Evolutionary conservation across 2,113 vertebrate species (phyloP), one percentile per base, ranked within the genome.

Genomic region (Athene noctua): DNA sequence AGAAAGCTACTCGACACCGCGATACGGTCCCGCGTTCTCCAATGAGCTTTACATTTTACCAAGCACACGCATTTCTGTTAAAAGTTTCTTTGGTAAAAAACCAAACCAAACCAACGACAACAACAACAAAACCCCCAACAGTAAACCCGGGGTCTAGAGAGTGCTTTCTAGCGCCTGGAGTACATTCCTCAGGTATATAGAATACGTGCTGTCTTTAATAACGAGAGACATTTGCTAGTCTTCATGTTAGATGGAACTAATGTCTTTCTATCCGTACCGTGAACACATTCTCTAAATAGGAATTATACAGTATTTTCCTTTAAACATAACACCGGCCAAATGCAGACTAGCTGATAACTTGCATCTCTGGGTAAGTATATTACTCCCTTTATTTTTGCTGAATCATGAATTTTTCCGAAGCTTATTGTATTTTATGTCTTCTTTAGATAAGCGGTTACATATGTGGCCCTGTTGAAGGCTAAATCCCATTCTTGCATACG

Each of bases 241-340:
- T 88, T 96, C 62, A 32, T 77, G 91, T 95, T 80, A 92, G 91
- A 96, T 91, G 95, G 95, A 97, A 97, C 96, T 97, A 95, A 97
- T 92, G 81, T 71, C 84, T 85, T 90, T 95, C 91, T 51, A 89
- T 15, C 81, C 87, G 55, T 51, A 94, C 94, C 94, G 87, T 95
- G 96, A 97, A 97, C 84, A 86, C 46, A 95, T 88, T 96, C 78
- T 92, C 84, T 88, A 80, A 85, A 52, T 27, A 95, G 81, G 78
- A 97, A 95, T 95, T 97, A 96, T 94, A 90, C 92, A 97, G 90
- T 70, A 15, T 95, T 96, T 92, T 70, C 38, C 85, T 95, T 97
- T 94, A 96, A 96, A 93, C 88, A 61, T 88, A 85, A 90, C 40
- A 92, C 72, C 78, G 66, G 61, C 58, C 78, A 94, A 88, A 91